Evolutionary conservation across 2,797 vertebrate species (phyloP), one percentile per base, ranked within the genome.

Genomic region (Glyptemys insculpta): DNA sequence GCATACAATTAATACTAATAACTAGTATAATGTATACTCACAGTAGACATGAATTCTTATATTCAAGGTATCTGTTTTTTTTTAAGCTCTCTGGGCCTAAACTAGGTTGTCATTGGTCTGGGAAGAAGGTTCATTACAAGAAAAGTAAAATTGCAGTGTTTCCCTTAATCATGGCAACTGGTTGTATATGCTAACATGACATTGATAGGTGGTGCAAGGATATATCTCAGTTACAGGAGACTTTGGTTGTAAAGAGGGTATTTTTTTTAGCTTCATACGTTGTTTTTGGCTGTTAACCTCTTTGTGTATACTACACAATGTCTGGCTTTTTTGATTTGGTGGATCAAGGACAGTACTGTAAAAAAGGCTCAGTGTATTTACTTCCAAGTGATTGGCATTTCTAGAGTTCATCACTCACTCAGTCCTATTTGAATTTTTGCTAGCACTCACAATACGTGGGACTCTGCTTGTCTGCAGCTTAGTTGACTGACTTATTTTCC

Each of bases 401-500:
- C 62, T 56, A 1, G 85, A 84, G 82, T 57, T 91, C 56, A 54
- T 53, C 23, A 2, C 56, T 74, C 83, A 82, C 62, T 0, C 44
- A 1, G n/a, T 72, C n/a, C n/a, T 4, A 47, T 82, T 56, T 21
- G 88, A 83, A 50, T 82, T 11, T 0, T 56, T 25, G 54, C 62
- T 44, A 16, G 41, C 25, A 49, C 41, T 78, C 44, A 49, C 19
- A 29, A 29, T 78, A 72, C 3, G 2, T 72, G n/a, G 44, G 74
- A 49, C 41, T 65, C 62, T 2, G 0, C 15, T 4, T 56, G 59
- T 59, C 6, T 81, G 41, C 65, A 68, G 10, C 25, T 79, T 19
- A 44, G 49, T 34, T 94, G 92, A 53, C 79, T 91, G 91, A 92
- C 50, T 79, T 59, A 34, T 84, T 85, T 34, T 85, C 81, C 86